These are phyloP conservation scores for Neotoxoptera formosana DNA, from an alignment of 1,140 invertebrate species.

Conservation along the genomic window DNA sequence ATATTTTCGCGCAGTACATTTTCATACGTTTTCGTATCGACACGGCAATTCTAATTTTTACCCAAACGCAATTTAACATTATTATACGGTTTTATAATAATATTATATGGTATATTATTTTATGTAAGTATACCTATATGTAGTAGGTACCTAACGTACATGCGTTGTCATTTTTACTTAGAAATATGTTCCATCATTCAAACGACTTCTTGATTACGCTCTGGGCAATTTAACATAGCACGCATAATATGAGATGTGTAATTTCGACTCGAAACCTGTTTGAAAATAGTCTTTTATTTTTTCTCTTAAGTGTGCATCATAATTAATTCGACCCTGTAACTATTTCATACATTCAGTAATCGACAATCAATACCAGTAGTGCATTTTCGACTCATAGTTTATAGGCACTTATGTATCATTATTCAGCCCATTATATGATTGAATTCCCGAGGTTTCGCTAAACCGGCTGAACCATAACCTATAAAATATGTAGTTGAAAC, in stretches of 20 bases:
- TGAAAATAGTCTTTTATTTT: neutral
- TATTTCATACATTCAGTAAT: neutral
- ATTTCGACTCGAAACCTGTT: constrained; percentile 29
- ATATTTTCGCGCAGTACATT: neutral
- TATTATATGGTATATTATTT: neutral
- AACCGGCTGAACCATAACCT: neutral
- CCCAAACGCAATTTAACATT: neutral
- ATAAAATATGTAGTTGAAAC: neutral
- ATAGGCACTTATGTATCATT: neutral
- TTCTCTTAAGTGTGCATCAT: neutral
- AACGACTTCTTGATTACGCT: neutral
- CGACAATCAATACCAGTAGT: neutral
- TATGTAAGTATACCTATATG: neutral
- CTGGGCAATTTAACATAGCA: neutral
- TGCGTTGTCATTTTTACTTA: neutral
- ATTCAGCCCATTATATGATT: neutral
- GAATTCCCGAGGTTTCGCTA: neutral
- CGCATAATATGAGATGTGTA: neutral
- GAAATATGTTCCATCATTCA: neutral
- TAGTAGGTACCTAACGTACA: neutral
- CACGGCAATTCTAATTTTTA: neutral
- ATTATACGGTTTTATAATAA: neutral
- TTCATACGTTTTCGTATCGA: neutral
- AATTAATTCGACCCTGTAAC: constrained; percentile 27
- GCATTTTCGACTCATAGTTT: neutral